Base-by-base conservation (phyloP, 2,113 vertebrate species). In the Tragulus kanchil region DNA sequence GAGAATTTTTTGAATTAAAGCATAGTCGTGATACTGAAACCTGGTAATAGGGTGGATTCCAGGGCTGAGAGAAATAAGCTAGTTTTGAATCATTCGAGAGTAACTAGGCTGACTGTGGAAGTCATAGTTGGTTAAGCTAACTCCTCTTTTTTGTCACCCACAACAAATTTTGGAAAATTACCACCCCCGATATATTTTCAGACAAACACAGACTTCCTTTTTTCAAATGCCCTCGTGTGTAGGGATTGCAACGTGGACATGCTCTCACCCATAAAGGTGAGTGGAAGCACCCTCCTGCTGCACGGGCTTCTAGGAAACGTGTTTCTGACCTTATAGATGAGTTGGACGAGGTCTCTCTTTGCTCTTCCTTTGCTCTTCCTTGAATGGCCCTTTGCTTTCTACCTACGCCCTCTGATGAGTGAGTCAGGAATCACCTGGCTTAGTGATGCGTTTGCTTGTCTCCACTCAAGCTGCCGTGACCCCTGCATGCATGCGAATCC, bases 371-470 rank as follows among this genome's bases (percentile, higher is more conserved):
- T 75, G 23, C 71, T 14, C 71, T 73, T 14, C 71, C 21, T 73
- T 48, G 45, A 5, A 73, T 73, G 3, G 3, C 11, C 5, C 17
- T 45, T 69, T 16, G 71, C 21, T 48, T 69, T 71, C 28, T 15
- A 8, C 7, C 31, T 7, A 5, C 3, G 6, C 3, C 36, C 36
- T 59, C 3, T 17, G 8, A 25, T 1, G 4, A 26, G 7, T 36
- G 50, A 89, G 26, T 6, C 12, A 21, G 5, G 15, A 21, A 8
- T 5, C 11, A 25, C 36, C 23, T 36, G 45, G n/a, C 25, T 28
- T 31, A 45, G 50, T 9, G 23, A 73, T 4, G 14, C 59, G 28
- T 50, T 64, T 64, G 42, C 0, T 6, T 67, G 42, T 77, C 61
- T 81, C 25, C 16, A 19, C 58, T 79, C 58, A 89, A 84, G 36